Evolutionary conservation across 2,113 vertebrate species (phyloP).

Genomic region (Scomber scombrus): DNA sequence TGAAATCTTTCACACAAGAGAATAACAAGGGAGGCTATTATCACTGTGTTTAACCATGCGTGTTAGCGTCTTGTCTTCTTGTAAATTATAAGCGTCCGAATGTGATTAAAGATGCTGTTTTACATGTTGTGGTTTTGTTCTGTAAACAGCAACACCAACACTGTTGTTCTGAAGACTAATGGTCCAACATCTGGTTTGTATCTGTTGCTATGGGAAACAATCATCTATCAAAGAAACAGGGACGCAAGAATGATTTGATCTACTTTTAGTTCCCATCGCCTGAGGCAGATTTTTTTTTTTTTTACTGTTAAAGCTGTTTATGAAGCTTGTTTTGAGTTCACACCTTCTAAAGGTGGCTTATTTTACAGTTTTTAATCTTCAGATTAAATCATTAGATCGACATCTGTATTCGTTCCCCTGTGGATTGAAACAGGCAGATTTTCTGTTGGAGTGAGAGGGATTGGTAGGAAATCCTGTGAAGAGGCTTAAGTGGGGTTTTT

Average conservation of each 20-base stretch:
- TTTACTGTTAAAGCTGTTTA: neutral
- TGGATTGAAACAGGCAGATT: neutral
- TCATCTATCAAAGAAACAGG: constrained; percentile 10
- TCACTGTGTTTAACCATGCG: constrained; percentile 6
- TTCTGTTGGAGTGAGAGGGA: constrained; percentile 2
- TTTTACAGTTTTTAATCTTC: neutral
- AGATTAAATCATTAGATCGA: neutral
- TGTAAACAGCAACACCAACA: constrained; percentile 16
- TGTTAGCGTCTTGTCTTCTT: neutral
- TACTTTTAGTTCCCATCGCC: neutral
- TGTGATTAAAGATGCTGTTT: constrained; percentile 3
- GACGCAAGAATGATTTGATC: constrained; percentile 11
- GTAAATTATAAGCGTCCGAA: constrained; percentile 2
- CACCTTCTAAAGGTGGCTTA: no score
- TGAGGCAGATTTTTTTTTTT: no score
- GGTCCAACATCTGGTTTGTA: constrained; percentile 27
- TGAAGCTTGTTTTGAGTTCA: neutral
- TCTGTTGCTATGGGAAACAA: constrained; percentile 18
- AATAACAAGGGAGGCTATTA: neutral
- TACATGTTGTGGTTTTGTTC: neutral
- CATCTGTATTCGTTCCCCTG: neutral
- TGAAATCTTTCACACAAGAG: neutral
- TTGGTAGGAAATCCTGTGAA: neutral
- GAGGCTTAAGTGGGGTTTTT: neutral
- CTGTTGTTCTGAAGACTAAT: neutral